These are phyloP conservation scores for Campylomormyrus numenius DNA, from an alignment of 2,113 vertebrate genomes.

Conservation along the genomic window DNA sequence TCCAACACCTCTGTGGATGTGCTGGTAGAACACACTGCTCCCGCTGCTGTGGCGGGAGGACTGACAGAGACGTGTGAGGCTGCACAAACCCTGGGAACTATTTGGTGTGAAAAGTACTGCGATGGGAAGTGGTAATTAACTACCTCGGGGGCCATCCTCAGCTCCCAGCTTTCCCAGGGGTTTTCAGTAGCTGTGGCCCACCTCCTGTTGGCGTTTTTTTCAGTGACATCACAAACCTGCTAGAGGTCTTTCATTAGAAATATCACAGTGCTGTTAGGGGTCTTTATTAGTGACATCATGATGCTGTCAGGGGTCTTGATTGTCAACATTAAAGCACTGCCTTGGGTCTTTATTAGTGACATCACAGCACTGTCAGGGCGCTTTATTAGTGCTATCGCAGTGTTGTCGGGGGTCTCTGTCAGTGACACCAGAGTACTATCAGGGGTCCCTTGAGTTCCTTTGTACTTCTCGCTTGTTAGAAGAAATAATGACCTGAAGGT, in stretches of 20 bases:
- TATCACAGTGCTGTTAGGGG: not conserved
- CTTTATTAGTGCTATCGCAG: not conserved
- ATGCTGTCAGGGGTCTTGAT: not conserved
- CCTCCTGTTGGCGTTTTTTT: not conserved
- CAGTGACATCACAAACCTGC: not conserved
- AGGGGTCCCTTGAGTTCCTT: not conserved
- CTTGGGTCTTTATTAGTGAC: not conserved
- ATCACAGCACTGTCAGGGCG: not conserved
- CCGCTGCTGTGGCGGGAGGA: not conserved
- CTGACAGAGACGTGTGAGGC: not conserved
- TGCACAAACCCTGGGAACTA: slow-evolving; percentile 7
- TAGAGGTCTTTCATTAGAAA: not conserved
- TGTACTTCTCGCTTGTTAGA: not conserved
- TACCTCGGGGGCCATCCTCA: not conserved
- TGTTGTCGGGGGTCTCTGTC: not conserved
- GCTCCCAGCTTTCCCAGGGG: not conserved
- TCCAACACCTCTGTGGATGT: slow-evolving; percentile 8
- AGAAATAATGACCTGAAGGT: not conserved
- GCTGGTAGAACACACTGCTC: not conserved
- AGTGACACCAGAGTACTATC: not conserved
- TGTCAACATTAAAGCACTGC: not conserved
- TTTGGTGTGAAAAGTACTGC: slow-evolving; percentile 8
- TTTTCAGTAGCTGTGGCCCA: not conserved
- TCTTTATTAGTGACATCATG: not conserved
- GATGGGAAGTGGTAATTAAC: slow-evolving; percentile 8